Evolutionary conservation across 2,113 vertebrate species (phyloP).

Genomic region (Charina bottae): DNA sequence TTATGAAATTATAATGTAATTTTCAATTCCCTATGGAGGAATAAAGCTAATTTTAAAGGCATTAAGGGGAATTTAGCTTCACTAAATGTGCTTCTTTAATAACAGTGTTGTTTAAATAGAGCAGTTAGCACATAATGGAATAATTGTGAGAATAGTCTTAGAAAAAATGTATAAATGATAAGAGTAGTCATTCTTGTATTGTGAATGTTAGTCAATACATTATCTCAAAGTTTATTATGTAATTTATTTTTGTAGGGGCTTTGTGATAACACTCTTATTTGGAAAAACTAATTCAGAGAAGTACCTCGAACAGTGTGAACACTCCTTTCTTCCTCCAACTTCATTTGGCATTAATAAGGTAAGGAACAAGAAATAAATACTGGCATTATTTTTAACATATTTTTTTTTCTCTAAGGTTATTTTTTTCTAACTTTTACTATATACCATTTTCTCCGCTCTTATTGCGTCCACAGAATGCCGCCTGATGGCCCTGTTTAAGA

Average conservation of each 20-base stretch:
- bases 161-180: background rate
- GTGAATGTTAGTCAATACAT: background rate
- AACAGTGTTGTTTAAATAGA: background rate
- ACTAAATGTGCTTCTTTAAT: background rate
- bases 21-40: background rate
- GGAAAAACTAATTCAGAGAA: conserved; percentile 97
- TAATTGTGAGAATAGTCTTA: background rate
- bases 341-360: conserved; percentile 92
- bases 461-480: too few relatives aligned
- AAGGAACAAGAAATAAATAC: conserved; percentile 41
- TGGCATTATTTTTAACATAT: background rate
- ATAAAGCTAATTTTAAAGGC: background rate
- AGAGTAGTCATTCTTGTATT: background rate
- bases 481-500: too few relatives aligned
- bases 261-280: conserved; percentile 93
- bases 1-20: conserved; percentile 1
- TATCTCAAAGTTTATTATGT: background rate
- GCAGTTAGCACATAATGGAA: background rate
- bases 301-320: conserved; percentile 94
- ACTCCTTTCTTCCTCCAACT: conserved; percentile 89
- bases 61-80: background rate
- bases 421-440: background rate
- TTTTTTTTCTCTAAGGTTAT: background rate
- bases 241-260: conserved; percentile 78
- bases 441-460: too few relatives aligned